Conservation (phyloP, 2,113 vertebrate genomes). For the Entomyzon cyanotis region DNA sequence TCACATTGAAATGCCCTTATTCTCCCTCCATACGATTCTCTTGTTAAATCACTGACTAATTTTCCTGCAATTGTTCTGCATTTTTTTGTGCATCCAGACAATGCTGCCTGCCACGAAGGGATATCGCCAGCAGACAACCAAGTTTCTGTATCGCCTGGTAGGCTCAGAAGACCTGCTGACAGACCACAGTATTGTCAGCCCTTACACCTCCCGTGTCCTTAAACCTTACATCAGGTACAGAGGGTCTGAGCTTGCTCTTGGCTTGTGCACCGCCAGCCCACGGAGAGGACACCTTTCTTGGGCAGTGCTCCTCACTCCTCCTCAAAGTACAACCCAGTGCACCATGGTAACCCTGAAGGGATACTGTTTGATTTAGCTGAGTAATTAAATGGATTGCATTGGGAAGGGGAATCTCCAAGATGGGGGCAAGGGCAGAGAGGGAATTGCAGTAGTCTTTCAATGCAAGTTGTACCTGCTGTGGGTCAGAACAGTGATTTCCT, state of each 20-base stretch:
- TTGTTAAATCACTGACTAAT: neutral
- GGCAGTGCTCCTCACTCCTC: neutral
- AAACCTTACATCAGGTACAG: slow-evolving; percentile 93
- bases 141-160: slow-evolving; percentile 90
- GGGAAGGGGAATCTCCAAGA: neutral
- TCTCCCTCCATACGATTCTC: neutral
- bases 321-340: neutral
- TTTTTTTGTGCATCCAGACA: slow-evolving; percentile 70
- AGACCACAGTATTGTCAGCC: slow-evolving; percentile 90
- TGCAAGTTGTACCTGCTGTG: neutral
- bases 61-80: neutral
- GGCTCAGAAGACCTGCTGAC: slow-evolving; percentile 82
- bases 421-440: neutral
- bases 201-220: slow-evolving; percentile 91
- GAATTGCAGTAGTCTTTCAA: accelerated
- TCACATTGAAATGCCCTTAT: neutral
- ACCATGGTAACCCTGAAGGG: neutral
- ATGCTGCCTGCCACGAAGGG: slow-evolving; percentile 76
- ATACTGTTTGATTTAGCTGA: neutral
- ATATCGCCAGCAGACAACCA: slow-evolving; percentile 75
- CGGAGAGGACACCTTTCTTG: neutral
- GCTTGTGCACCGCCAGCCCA: neutral
- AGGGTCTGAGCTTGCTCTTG: neutral
- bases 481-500: neutral
- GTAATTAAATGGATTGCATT: neutral